These are phyloP conservation scores for Acinonyx jubatus DNA, from an alignment of 2,113 vertebrate species.

Conservation along the genomic window DNA sequence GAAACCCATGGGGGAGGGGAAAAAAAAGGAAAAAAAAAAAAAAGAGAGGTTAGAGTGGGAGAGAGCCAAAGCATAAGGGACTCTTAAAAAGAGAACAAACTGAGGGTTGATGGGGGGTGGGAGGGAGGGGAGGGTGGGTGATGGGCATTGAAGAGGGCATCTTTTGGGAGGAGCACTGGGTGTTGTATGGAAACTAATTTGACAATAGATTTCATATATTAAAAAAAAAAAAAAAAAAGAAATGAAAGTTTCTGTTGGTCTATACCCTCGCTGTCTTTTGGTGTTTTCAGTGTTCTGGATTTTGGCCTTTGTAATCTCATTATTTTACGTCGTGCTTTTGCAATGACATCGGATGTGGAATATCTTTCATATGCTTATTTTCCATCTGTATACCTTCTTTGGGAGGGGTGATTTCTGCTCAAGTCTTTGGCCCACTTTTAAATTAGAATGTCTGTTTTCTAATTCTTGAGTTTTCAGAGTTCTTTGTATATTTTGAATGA, in stretches of 20 bases:
- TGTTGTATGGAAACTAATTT: too few species aligned
- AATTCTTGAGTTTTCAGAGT: background rate
- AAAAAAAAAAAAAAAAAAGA: background rate
- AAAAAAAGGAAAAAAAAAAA: too few species aligned
- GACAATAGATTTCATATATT: too few species aligned
- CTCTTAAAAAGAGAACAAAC: too few species aligned
- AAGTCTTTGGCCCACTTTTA: background rate
- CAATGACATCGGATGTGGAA: background rate
- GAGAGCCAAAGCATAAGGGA: too few species aligned
- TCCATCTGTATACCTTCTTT: background rate
- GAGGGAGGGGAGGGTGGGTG: too few species aligned
- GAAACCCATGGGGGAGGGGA: too few species aligned
- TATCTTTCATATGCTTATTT: background rate
- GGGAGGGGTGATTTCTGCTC: background rate
- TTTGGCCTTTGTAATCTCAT: background rate
- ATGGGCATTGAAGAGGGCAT: too few species aligned
- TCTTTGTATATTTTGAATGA: background rate
- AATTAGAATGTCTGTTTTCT: background rate
- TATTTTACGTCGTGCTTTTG: background rate
- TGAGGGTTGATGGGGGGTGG: too few species aligned
- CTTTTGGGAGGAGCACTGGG: too few species aligned
- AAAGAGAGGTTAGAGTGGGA: too few species aligned
- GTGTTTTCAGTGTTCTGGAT: background rate
- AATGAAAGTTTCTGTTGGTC: background rate
- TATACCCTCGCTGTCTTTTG: rapidly evolving